phyloP scores from a whole-genome alignment of 1,140 invertebrate species.

The Pseudomyrmex cubaensis region DNA sequence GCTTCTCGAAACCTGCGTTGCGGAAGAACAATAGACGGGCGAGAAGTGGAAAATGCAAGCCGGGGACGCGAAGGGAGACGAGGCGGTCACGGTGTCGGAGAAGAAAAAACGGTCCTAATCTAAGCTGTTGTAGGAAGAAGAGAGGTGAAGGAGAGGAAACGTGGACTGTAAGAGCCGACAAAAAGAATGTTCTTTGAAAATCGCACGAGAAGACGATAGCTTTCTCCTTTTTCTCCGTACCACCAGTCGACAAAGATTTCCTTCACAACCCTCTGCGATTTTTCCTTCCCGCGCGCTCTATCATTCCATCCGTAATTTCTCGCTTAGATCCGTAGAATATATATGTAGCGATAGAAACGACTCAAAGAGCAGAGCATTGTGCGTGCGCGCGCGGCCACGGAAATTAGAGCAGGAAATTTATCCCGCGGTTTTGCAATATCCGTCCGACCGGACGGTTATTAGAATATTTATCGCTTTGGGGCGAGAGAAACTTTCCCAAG shows the following conservation, averaged over 20 bases:
- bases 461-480: slow-evolving; percentile 7
- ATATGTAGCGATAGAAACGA: slow-evolving; percentile 47
- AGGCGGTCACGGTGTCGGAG: neutral
- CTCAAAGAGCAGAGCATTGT: slow-evolving; percentile 80
- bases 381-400: slow-evolving; percentile 67
- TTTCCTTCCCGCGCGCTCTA: slow-evolving; percentile 10
- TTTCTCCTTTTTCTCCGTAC: neutral
- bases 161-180: neutral
- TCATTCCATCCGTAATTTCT: slow-evolving; percentile 52
- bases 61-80: neutral
- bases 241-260: neutral
- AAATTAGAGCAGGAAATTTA: slow-evolving; percentile 32
- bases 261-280: slow-evolving; percentile 11
- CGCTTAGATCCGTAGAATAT: slow-evolving; percentile 41
- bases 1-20: slow-evolving; percentile 9
- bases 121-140: neutral
- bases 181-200: neutral
- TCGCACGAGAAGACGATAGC: neutral
- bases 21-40: slow-evolving; percentile 36
- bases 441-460: slow-evolving; percentile 9
- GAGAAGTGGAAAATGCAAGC: slow-evolving; percentile 41
- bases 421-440: slow-evolving; percentile 30
- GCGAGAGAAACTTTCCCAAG: slow-evolving; percentile 11
- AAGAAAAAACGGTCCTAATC: slow-evolving; percentile 45
- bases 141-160: neutral